phyloP scores from a whole-genome alignment of 2,888 invertebrate genomes.

The Thyatira batis region DNA sequence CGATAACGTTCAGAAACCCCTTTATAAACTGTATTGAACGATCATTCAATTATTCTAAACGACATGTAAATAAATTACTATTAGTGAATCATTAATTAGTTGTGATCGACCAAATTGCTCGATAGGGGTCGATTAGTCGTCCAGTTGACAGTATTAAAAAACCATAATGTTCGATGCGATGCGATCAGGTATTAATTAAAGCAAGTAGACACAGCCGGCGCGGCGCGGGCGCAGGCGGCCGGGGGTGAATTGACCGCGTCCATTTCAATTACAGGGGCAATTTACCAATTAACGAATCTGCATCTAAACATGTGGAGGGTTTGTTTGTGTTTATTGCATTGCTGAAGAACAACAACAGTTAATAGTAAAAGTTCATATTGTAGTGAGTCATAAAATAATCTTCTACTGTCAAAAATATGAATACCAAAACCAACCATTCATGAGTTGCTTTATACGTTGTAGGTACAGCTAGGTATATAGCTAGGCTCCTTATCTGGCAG shows the following conservation, averaged over 20 bases:
- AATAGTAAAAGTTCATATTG: no score
- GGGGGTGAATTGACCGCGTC: conserved; percentile 21
- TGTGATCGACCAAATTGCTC: conserved; percentile 17
- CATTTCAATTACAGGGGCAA: conserved; percentile 36
- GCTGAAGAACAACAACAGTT: no score
- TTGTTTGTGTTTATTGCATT: not conserved
- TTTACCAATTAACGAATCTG: conserved; percentile 31
- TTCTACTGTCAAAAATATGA: no score
- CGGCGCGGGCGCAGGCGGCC: no score
- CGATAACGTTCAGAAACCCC: no score
- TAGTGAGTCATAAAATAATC: no score
- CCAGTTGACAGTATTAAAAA: conserved; percentile 55
- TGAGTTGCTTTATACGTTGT: no score
- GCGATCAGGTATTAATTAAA: conserved; percentile 29
- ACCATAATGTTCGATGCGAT: conserved; percentile 39
- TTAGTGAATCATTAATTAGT: conserved; percentile 15
- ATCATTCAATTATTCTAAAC: not conserved
- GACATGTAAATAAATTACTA: not conserved
- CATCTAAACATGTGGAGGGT: not conserved
- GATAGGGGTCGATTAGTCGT: conserved; percentile 49
- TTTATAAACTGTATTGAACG: not conserved
- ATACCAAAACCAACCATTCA: no score
- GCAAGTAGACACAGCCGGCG: conserved; percentile 10
- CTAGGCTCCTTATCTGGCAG: no score
- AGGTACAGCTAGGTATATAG: no score